Evolutionary conservation across 2,113 vertebrate genomes (phyloP).

Genomic region (Onychorhynchus coronatus): DNA sequence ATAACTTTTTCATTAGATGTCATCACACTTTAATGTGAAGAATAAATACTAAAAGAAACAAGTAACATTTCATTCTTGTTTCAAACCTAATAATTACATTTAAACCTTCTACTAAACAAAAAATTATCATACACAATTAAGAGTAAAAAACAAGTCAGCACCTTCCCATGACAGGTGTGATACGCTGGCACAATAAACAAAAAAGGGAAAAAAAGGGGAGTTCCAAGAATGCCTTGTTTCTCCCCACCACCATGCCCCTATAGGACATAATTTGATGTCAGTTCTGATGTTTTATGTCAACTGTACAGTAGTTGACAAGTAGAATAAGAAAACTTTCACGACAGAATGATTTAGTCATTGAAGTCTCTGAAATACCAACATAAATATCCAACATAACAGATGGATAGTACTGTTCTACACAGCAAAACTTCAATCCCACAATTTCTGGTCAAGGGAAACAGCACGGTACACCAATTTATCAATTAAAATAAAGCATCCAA

Average conservation of each 20-base stretch:
- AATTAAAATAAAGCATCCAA: neutral
- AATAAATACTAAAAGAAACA: neutral
- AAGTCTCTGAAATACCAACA: neutral
- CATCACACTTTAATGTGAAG: neutral
- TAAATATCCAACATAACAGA: neutral
- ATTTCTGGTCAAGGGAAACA: neutral
- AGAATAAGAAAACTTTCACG: neutral
- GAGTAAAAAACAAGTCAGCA: neutral
- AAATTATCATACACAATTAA: neutral
- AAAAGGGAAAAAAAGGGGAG: accelerated
- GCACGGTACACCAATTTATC: neutral
- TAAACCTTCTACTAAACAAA: neutral
- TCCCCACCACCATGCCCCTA: accelerated
- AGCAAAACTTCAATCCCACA: neutral
- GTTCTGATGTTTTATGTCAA: neutral
- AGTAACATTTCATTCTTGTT: neutral
- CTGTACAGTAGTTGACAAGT: neutral
- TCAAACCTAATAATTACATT: neutral
- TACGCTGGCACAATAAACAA: neutral
- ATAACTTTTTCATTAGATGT: neutral
- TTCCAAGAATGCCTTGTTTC: neutral
- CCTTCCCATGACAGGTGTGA: neutral
- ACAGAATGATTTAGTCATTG: neutral
- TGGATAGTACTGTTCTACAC: neutral
- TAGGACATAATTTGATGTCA: neutral